These are phyloP conservation scores for Pomacea canaliculata DNA, from an alignment of 2,888 invertebrate genomes.

Conservation along the genomic window DNA sequence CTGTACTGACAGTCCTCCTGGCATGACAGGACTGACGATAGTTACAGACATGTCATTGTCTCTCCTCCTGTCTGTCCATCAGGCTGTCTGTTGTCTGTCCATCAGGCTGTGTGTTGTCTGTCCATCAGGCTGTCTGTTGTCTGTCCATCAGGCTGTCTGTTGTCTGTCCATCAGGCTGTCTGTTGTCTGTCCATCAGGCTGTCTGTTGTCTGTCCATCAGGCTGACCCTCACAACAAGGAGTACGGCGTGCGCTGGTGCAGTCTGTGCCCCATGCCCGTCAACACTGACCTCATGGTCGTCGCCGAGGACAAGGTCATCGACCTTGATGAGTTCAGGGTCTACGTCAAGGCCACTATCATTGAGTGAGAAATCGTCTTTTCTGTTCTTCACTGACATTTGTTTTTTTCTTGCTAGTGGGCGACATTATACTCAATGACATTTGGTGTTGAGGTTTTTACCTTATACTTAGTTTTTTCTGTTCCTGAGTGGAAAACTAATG, in stretches of 20 bases:
- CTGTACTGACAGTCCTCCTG: too few species aligned
- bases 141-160: too few species aligned
- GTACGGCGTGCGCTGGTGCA: conserved; percentile 23
- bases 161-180: too few species aligned
- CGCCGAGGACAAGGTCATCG: conserved; percentile 16
- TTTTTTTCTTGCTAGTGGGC: neutral
- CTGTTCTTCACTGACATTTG: neutral
- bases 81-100: too few species aligned
- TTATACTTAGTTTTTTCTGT: too few species aligned
- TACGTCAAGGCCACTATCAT: neutral
- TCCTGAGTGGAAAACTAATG: too few species aligned
- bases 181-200: too few species aligned
- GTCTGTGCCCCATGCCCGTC: conserved; percentile 24
- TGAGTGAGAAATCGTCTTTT: conserved; percentile 4
- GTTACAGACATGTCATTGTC: too few species aligned
- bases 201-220: neutral
- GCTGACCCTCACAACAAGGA: conserved; percentile 16
- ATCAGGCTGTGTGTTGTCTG: too few species aligned
- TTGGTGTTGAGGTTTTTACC: too few species aligned
- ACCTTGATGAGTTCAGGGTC: conserved; percentile 3
- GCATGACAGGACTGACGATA: too few species aligned
- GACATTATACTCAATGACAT: neutral
- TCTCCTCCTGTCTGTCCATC: too few species aligned
- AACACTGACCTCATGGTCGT: conserved; percentile 22
- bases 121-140: neutral